phyloP scores from a whole-genome alignment of 1,140 invertebrate species.

The Glomeris maerens region DNA sequence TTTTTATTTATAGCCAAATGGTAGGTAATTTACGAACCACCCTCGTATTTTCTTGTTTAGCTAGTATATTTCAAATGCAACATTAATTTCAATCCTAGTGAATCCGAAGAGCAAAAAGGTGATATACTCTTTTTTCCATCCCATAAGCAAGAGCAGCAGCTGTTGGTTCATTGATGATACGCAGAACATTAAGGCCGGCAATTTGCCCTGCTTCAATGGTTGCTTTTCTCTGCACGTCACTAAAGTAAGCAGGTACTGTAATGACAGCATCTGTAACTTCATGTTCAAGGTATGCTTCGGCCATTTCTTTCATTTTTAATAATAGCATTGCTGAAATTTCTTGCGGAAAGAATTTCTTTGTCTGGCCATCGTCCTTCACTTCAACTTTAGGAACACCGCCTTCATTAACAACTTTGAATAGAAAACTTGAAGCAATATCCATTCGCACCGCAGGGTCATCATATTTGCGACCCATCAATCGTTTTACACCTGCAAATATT shows the following conservation, averaged over 20 bases:
- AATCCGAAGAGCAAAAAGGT: no score
- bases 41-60: no score
- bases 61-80: no score
- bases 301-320: slow-evolving; percentile 33
- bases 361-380: slow-evolving; percentile 35
- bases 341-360: slow-evolving; percentile 40
- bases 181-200: slow-evolving; percentile 17
- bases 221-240: slow-evolving; percentile 28
- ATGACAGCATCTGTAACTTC: slow-evolving; percentile 26
- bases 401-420: slow-evolving; percentile 30
- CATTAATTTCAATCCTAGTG: no score
- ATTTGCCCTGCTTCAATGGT: slow-evolving; percentile 16
- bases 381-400: slow-evolving; percentile 28
- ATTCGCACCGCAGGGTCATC: slow-evolving; percentile 34
- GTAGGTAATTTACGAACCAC: no score
- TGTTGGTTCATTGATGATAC: slow-evolving; percentile 18
- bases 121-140: slow-evolving; percentile 8
- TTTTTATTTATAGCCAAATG: no score
- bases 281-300: slow-evolving; percentile 27
- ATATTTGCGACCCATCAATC: no score
- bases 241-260: slow-evolving; percentile 35
- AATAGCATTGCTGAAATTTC: slow-evolving; percentile 43
- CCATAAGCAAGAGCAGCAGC: slow-evolving; percentile 19
- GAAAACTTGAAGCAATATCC: slow-evolving; percentile 33
- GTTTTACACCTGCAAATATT: no score